Conservation (phyloP, 1,140 invertebrate genomes). For the Acromyrmex heyeri region DNA sequence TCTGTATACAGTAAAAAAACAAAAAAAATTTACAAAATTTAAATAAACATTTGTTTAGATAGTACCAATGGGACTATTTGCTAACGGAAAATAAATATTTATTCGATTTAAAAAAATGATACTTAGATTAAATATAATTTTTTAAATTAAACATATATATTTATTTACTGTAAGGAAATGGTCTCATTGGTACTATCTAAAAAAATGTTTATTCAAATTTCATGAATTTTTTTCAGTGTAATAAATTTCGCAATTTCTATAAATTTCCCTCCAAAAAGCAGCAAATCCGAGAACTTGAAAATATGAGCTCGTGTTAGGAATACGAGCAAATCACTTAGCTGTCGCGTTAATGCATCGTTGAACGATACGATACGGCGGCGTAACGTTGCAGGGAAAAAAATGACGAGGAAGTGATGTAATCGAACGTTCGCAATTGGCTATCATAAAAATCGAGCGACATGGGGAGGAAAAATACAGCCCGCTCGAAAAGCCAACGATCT, state of each 20-base stretch:
- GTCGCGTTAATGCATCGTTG: not conserved
- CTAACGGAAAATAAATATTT: too few species aligned
- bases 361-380: conserved; percentile 5
- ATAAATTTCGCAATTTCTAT: not conserved
- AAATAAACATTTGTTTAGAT: too few species aligned
- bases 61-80: too few species aligned
- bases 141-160: too few species aligned
- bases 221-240: too few species aligned
- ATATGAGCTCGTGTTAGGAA: not conserved
- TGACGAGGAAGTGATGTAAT: conserved; percentile 54
- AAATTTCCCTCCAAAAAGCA: not conserved
- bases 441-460: conserved; percentile 54
- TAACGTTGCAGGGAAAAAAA: conserved; percentile 27
- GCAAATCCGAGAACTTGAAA: not conserved
- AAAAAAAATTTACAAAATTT: too few species aligned
- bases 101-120: too few species aligned
- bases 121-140: too few species aligned
- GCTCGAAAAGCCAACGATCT: conserved; percentile 49
- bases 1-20: too few species aligned
- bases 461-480: conserved; percentile 53
- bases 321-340: not conserved
- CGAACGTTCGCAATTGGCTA: not conserved
- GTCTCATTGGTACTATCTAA: too few species aligned
- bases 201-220: too few species aligned
- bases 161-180: too few species aligned